phyloP scores from a whole-genome alignment of 2,113 vertebrate species.

The Pelmatolapia mariae region DNA sequence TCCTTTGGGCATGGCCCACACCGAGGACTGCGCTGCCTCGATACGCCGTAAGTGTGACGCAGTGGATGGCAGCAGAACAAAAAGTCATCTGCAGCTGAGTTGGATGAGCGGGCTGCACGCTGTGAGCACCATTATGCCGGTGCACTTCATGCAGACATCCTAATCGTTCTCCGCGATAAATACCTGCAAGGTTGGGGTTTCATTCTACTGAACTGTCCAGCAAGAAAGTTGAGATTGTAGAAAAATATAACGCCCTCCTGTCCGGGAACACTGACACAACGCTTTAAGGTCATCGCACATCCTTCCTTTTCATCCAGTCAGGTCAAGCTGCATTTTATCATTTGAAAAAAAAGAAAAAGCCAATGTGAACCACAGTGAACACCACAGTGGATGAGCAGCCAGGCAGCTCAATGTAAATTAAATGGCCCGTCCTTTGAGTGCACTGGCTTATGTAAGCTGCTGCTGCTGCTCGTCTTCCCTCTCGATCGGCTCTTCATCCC shows the following conservation, averaged over 20 bases:
- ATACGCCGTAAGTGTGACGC: background rate
- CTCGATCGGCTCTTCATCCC: slow-evolving; percentile 16
- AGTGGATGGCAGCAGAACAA: background rate
- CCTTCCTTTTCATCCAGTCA: background rate
- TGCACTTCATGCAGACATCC: background rate
- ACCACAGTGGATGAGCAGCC: slow-evolving; percentile 35
- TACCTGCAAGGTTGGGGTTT: background rate
- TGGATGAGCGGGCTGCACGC: background rate
- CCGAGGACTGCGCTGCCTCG: background rate
- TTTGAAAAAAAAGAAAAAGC: slow-evolving; percentile 1
- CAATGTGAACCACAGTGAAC: slow-evolving; percentile 24
- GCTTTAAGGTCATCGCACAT: background rate
- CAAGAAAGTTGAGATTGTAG: slow-evolving; percentile 20
- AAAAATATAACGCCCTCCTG: background rate
- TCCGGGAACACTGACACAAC: background rate
- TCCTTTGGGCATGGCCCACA: background rate
- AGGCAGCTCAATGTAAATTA: slow-evolving; percentile 58
- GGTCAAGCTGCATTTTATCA: slow-evolving; percentile 25
- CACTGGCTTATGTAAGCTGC: slow-evolving; percentile 67
- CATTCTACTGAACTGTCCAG: background rate
- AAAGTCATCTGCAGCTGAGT: slow-evolving; percentile 2
- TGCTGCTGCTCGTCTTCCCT: slow-evolving; percentile 28
- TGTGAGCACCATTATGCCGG: slow-evolving; percentile 3
- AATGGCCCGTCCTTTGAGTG: slow-evolving; percentile 61
- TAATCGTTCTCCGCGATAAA: background rate